Percentiles rank a stretch among this genome's conserved stretches.
Evolutionary conservation across 2,113 vertebrate genomes (phyloP).

Genomic region (Cricetomys ansorgei): DNA sequence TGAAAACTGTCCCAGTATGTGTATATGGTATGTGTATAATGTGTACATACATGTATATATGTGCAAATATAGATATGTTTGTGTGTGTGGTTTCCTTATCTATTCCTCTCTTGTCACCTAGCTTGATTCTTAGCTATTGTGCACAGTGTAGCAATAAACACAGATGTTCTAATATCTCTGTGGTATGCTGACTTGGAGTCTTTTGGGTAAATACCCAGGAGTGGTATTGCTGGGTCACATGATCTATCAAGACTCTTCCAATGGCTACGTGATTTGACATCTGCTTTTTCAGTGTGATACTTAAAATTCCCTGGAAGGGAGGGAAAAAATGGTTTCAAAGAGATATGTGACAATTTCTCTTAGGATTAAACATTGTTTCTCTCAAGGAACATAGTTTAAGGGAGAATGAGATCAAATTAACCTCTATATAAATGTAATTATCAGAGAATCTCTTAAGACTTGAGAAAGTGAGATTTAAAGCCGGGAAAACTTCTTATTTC

Average conservation of each 20-base stretch:
- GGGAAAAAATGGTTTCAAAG: background rate
- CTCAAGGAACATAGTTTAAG: conserved; percentile 20
- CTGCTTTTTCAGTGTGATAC: background rate
- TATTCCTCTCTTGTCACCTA: background rate
- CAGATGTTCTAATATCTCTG: background rate
- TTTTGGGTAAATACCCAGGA: background rate
- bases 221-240: background rate
- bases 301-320: conserved; percentile 18
- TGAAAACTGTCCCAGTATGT: background rate
- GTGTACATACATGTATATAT: background rate
- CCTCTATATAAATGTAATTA: conserved; percentile 61
- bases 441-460: conserved; percentile 61
- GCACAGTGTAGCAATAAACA: background rate
- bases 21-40: background rate
- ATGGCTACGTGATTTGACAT: background rate
- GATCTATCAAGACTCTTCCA: background rate
- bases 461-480: conserved; percentile 73
- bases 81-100: background rate
- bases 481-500: conserved; percentile 77
- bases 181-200: background rate
- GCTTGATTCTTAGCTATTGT: background rate
- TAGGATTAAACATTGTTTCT: conserved; percentile 16
- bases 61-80: background rate
- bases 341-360: background rate
- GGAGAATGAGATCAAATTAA: conserved; percentile 40